Evolutionary conservation across 2,888 invertebrate species (phyloP).

Genomic region (Polyommatus iphigenia): DNA sequence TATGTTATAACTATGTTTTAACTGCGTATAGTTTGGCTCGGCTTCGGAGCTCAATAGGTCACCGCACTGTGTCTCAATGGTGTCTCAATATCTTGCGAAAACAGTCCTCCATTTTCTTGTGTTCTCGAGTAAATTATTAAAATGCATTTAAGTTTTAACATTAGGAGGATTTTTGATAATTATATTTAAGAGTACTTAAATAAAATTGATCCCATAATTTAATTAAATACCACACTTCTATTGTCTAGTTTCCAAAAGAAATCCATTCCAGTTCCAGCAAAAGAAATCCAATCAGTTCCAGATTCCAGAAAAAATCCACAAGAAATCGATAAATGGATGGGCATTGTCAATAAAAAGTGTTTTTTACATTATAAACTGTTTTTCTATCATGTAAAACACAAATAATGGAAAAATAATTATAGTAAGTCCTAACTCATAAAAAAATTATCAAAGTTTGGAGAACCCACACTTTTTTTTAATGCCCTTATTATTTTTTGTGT

Average conservation of each 20-base stretch:
- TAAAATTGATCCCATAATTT: neutral
- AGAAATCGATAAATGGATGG: too few species aligned
- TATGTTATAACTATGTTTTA: neutral
- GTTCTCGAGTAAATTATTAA: neutral
- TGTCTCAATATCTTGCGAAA: conserved; percentile 15
- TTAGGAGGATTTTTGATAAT: neutral
- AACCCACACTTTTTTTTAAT: too few species aligned
- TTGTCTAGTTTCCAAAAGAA: too few species aligned
- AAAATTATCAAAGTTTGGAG: too few species aligned
- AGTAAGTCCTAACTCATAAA: too few species aligned
- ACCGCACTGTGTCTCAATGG: neutral
- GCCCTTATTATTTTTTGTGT: neutral
- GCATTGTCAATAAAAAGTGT: too few species aligned
- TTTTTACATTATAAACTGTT: too few species aligned
- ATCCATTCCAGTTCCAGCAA: too few species aligned
- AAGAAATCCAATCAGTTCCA: too few species aligned
- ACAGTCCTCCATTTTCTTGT: neutral
- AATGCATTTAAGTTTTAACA: neutral
- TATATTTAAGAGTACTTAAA: neutral
- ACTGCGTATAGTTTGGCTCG: neutral
- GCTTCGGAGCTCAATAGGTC: neutral
- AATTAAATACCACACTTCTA: neutral
- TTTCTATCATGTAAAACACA: too few species aligned
- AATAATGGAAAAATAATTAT: too few species aligned
- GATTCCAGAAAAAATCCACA: too few species aligned